These are phyloP conservation scores for cat (Felis catus) DNA, from an alignment of 2,113 vertebrate genomes.

Conservation along the genomic window F.catus_Fca126_mat1.0 CM031420.1:3165001-3165500, in stretches of 20 bases:
- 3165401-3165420: not conserved
- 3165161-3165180: rapidly evolving
- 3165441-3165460: too few relatives aligned
- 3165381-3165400: not conserved
- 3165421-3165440: not conserved
- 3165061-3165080: rapidly evolving
- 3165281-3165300: rapidly evolving
- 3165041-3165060: not conserved
- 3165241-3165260: not conserved
- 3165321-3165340: not conserved
- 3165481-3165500: too few relatives aligned
- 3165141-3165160: not conserved
- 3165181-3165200: not conserved
- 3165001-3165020: rapidly evolving
- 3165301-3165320: rapidly evolving
- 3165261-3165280: rapidly evolving
- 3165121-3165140: not conserved
- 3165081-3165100: not conserved
- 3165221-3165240: rapidly evolving
- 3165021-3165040: too few relatives aligned
- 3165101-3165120: not conserved
- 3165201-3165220: not conserved
- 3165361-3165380: not conserved
- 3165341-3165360: not conserved
- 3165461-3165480: too few relatives aligned